A percentile compares a stretch with the other conserved stretches of the same genome.
Evolutionary conservation across 2,797 vertebrate species (phyloP).

Genomic region (Thaleichthys pacificus): DNA sequence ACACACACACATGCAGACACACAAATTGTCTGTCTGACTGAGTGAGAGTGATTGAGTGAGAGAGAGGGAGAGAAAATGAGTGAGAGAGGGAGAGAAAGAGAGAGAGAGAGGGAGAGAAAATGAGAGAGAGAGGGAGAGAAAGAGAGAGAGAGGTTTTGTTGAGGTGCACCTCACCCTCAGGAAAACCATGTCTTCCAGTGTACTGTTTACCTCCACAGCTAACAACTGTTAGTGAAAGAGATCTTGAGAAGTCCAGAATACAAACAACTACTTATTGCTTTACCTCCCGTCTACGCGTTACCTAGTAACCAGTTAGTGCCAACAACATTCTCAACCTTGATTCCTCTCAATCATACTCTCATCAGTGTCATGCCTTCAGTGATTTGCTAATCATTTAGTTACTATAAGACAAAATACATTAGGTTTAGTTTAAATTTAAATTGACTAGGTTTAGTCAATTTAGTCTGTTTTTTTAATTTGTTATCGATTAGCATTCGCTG

Average conservation of each 20-base stretch:
- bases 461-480: too few species aligned
- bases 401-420: too few species aligned
- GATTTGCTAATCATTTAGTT: too few species aligned
- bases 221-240: not conserved
- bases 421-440: too few species aligned
- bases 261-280: not conserved
- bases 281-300: conserved; percentile 3
- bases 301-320: not conserved
- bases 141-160: not conserved
- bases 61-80: not conserved
- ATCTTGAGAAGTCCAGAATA: not conserved
- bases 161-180: not conserved
- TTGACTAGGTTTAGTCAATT: too few species aligned
- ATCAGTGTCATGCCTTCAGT: too few species aligned
- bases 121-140: not conserved
- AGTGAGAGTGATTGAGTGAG: not conserved
- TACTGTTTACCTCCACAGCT: not conserved
- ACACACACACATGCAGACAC: not conserved
- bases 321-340: not conserved
- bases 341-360: too few species aligned
- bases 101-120: not conserved
- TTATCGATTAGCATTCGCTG: too few species aligned
- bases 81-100: not conserved
- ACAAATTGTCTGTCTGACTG: not conserved
- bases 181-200: not conserved